Conservation (phyloP, 2,888 invertebrate species). For the Sturmia bella region DNA sequence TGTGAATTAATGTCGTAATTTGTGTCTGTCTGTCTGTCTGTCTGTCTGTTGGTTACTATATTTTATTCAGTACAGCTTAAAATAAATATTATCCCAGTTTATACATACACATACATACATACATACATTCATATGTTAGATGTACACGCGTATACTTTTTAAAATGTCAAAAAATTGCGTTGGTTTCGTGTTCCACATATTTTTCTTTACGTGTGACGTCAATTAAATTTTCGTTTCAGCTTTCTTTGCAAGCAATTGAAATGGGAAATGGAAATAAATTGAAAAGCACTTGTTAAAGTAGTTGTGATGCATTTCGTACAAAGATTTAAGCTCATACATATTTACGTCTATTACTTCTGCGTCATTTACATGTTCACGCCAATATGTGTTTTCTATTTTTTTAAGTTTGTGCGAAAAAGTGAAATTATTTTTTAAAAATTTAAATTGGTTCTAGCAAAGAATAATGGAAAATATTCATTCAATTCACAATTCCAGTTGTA, state of each 20-base stretch:
- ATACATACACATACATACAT: not conserved
- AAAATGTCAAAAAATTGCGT: conserved; percentile 42
- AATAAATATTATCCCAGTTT: not conserved
- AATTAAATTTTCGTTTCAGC: conserved; percentile 42
- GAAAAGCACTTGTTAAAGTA: not conserved
- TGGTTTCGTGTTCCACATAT: conserved; percentile 32
- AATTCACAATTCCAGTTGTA: too few relatives aligned
- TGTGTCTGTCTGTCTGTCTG: not conserved
- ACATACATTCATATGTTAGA: not conserved
- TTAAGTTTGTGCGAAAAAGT: not conserved
- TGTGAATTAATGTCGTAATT: conserved; percentile 2
- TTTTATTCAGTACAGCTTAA: not conserved
- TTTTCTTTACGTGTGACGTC: conserved; percentile 37
- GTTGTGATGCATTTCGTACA: conserved; percentile 26
- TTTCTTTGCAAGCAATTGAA: conserved; percentile 13
- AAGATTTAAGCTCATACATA: not conserved
- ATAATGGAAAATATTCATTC: too few relatives aligned
- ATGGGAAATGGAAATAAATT: conserved; percentile 25
- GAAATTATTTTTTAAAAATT: too few relatives aligned
- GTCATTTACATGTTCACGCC: not conserved
- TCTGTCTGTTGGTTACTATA: conserved; percentile 18
- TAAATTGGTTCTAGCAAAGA: too few relatives aligned
- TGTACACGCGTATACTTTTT: not conserved
- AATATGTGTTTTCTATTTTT: not conserved
- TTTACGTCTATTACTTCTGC: not conserved